These are phyloP conservation scores for Avahi laniger DNA, from an alignment of 2,797 vertebrate species.

Conservation along the genomic window DNA sequence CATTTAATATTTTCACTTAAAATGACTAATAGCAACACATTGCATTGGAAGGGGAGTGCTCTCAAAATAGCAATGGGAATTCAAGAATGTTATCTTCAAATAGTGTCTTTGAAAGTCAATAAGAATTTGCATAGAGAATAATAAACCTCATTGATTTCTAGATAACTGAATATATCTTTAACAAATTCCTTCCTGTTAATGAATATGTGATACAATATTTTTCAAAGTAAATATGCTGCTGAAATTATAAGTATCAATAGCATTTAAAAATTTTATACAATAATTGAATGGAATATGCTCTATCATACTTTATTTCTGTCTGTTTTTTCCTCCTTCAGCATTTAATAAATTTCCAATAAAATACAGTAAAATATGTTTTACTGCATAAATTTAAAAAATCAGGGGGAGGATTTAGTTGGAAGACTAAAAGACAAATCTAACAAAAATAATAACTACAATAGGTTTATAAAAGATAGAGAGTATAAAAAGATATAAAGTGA, in stretches of 20 bases:
- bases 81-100: neutral
- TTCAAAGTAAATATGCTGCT: neutral
- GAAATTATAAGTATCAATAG: neutral
- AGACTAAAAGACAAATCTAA: neutral
- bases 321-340: neutral
- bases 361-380: neutral
- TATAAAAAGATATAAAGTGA: neutral
- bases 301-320: neutral
- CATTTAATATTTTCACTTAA: neutral
- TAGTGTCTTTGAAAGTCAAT: neutral
- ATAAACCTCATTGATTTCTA: neutral
- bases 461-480: neutral
- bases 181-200: neutral
- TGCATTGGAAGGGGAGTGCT: neutral
- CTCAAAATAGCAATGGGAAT: neutral
- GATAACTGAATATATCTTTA: neutral
- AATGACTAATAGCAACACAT: neutral
- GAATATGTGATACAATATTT: neutral
- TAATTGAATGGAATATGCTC: neutral
- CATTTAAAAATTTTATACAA: neutral
- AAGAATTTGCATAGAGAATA: neutral
- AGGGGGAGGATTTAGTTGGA: neutral
- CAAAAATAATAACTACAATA: neutral
- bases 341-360: neutral
- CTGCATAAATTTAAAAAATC: neutral